A percentile compares a stretch with the other conserved stretches of the same genome.
Conservation (phyloP, 1,140 invertebrate species). For the Hetaerina americana region DNA sequence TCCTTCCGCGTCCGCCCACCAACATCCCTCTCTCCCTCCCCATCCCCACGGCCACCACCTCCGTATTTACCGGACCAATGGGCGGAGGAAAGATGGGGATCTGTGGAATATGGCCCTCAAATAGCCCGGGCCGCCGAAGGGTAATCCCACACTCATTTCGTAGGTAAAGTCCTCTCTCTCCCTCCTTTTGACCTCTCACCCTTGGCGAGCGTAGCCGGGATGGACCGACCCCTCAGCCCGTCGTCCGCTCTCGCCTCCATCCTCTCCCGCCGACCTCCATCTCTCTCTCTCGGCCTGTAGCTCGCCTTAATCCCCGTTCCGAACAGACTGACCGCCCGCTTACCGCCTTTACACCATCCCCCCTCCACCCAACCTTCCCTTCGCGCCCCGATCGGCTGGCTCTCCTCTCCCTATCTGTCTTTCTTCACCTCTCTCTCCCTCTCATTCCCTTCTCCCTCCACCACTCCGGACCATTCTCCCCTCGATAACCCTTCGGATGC, state of each 20-base stretch:
- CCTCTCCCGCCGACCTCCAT: constrained; percentile 6
- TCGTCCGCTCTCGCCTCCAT: constrained; percentile 7
- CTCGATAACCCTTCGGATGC: too few relatives aligned
- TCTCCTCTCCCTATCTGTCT: too few relatives aligned
- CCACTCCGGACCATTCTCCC: too few relatives aligned
- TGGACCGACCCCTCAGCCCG: constrained; percentile 16
- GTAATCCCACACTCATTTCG: neutral
- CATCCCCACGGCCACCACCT: neutral
- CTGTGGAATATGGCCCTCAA: neutral
- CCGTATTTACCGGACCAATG: neutral
- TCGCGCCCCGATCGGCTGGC: too few relatives aligned
- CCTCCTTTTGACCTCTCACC: constrained; percentile 4
- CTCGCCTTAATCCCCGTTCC: constrained; percentile 7
- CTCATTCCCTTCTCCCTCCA: too few relatives aligned
- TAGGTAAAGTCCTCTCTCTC: constrained; percentile 12
- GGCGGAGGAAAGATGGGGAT: neutral
- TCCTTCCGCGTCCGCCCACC: too few relatives aligned
- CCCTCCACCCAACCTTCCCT: constrained; percentile 6
- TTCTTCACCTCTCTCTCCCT: too few relatives aligned
- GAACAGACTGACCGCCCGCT: neutral
- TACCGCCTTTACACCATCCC: neutral
- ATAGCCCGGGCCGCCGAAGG: neutral
- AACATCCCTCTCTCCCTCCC: neutral
- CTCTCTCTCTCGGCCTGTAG: constrained; percentile 11
- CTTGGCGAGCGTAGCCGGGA: constrained; percentile 10